Conservation (phyloP, 2,797 vertebrate species). For the Serranus cabrilla region DNA sequence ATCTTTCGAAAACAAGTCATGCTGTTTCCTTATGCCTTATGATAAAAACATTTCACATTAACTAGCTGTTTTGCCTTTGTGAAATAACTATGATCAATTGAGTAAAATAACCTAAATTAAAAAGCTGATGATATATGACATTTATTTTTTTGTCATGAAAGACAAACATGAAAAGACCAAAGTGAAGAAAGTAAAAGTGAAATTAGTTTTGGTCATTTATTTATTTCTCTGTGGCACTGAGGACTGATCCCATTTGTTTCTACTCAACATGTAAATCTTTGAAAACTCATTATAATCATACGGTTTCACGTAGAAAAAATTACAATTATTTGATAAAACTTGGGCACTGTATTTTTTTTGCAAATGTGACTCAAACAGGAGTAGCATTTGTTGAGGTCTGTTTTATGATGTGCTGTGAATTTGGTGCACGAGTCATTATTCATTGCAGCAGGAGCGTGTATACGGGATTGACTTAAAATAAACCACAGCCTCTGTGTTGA, state of each 20-base stretch:
- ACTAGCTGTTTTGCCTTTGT: not conserved
- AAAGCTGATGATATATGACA: not conserved
- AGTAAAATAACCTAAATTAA: not conserved
- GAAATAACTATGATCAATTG: not conserved
- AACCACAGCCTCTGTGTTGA: not conserved
- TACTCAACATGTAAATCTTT: not conserved
- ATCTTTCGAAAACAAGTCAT: not conserved
- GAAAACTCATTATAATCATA: not conserved
- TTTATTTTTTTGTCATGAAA: not conserved
- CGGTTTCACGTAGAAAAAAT: not conserved
- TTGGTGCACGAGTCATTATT: not conserved
- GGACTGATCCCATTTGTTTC: not conserved
- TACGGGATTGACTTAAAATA: not conserved
- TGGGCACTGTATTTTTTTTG: not conserved
- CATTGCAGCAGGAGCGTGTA: not conserved
- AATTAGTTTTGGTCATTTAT: too few species aligned
- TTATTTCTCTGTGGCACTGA: constrained; percentile 1
- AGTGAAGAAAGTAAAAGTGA: not conserved
- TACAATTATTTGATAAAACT: not conserved
- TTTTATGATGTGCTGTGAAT: not conserved
- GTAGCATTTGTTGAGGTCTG: not conserved
- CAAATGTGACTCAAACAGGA: constrained; percentile 5
- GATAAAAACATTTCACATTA: not conserved
- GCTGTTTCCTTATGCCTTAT: not conserved
- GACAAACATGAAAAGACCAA: not conserved